Evolutionary conservation across 2,888 invertebrate genomes (phyloP), one percentile per base, ranked within the genome.

Genomic region (Callyntrura sp.): DNA sequence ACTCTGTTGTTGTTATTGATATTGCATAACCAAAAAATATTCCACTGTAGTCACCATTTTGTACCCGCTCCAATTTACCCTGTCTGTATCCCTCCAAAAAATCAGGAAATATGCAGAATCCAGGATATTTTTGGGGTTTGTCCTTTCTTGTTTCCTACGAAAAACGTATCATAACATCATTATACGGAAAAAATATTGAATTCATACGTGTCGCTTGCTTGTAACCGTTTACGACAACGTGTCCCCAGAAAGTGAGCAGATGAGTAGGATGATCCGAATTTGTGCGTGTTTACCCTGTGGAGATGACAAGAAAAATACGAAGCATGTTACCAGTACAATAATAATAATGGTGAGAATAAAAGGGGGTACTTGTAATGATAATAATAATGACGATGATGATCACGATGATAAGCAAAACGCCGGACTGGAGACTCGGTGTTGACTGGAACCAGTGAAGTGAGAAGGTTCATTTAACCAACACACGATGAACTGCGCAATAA

Each of bases 281-380:
- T 12, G 20, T 35, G 48, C 23, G 14, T 45, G 87, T 87, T 87
- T 87, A 87, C 81, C 87, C 87, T 57, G 68, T 45, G 45, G 81
- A 81, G 79, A 87, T 68, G 87, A 87, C 87, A 81, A 81, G 87
- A 81, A 68, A 87, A 81, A 81, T 81, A 81, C 57, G 28, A 51
- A 35, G 70, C 79, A 81, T 43, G 11, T 28, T 81, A 57, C 57
- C 81, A 60, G 81, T 20, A 35, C 60, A 60, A 51, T 43, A 60
- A 62, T 81, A 68, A 86, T 79, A 73, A 79, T 86, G 78, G 86
- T 86, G 86, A 86, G 86, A 86, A 86, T 62, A 86, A 79, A 73
- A 86, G 51, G 65, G 85, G 86, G 86, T 86, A 78, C 86, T 86
- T 86, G 86, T 86, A 86, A 87, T 78, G 62, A 78, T 70, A 87